phyloP scores from a whole-genome alignment of 30 jellyfish, hydroid and myxozoan genomes.

The Clytia hemisphaerica region DNA sequence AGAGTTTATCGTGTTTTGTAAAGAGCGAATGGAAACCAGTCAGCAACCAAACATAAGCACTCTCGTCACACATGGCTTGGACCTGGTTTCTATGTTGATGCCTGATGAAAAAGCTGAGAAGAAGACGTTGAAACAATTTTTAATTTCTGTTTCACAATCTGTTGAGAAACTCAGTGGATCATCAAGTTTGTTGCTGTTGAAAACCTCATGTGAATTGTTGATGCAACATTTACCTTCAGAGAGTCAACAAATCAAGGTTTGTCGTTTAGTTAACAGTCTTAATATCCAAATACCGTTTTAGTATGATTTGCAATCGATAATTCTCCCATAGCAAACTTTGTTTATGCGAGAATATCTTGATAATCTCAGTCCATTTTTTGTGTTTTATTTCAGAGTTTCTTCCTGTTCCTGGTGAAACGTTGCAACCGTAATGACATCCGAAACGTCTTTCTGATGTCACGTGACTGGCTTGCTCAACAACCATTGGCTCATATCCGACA shows the following conservation, averaged over 20 bases:
- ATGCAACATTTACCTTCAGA: slow-evolving; percentile 27
- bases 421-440: slow-evolving; percentile 51
- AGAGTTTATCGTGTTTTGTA: slow-evolving; percentile 48
- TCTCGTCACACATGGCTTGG: slow-evolving; percentile 52
- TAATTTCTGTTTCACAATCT: slow-evolving; percentile 18
- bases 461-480: slow-evolving; percentile 35
- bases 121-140: slow-evolving; percentile 20
- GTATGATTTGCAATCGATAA: no score
- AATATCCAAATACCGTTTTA: no score
- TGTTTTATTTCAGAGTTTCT: slow-evolving; percentile 29
- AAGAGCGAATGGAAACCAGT: slow-evolving; percentile 14
- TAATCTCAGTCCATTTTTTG: not conserved
- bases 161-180: slow-evolving; percentile 36
- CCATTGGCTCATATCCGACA: slow-evolving; percentile 26
- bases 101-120: slow-evolving; percentile 32
- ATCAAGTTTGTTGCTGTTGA: slow-evolving; percentile 43
- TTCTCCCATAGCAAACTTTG: no score
- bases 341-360: no score
- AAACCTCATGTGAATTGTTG: slow-evolving; percentile 44
- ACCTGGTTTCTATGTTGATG: slow-evolving; percentile 50
- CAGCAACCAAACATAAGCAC: slow-evolving; percentile 34
- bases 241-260: slow-evolving; percentile 36
- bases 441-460: slow-evolving; percentile 32
- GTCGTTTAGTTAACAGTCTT: no score
- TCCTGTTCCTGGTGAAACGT: slow-evolving; percentile 27